These are phyloP conservation scores for Acronicta alni DNA, from an alignment of 2,888 invertebrate genomes.

Conservation along the genomic window DNA sequence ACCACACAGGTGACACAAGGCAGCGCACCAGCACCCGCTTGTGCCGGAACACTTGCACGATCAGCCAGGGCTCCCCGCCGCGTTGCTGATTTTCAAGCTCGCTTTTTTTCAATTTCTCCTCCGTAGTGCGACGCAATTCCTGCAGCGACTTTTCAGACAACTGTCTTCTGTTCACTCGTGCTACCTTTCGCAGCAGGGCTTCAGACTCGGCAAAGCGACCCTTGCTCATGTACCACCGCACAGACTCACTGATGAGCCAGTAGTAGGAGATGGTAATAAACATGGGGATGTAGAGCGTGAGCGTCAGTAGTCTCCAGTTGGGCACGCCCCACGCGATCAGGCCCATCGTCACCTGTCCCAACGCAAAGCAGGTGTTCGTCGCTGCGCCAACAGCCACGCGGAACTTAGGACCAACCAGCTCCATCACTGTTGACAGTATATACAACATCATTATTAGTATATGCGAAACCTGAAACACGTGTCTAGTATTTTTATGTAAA, in stretches of 20 bases:
- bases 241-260: constrained; percentile 92
- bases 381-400: constrained; percentile 92
- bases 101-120: constrained; percentile 61
- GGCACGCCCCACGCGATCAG: constrained; percentile 91
- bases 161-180: constrained; percentile 86
- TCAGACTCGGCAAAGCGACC: constrained; percentile 91
- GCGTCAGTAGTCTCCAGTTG: constrained; percentile 91
- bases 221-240: constrained; percentile 93
- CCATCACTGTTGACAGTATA: constrained; percentile 2
- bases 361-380: constrained; percentile 91
- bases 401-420: constrained; percentile 90
- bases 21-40: constrained; percentile 65
- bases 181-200: constrained; percentile 89
- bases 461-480: too few relatives aligned
- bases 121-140: constrained; percentile 62
- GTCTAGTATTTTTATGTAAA: too few relatives aligned
- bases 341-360: constrained; percentile 92
- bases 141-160: constrained; percentile 70
- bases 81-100: constrained; percentile 5
- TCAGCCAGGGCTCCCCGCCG: constrained; percentile 67
- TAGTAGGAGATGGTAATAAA: constrained; percentile 90
- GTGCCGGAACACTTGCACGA: constrained; percentile 68
- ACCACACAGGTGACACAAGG: constrained; percentile 85
- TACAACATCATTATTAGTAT: too few relatives aligned
- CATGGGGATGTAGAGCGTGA: constrained; percentile 91